A percentile compares a stretch with the other conserved stretches of the same genome.
These are phyloP conservation scores for Lontra canadensis DNA, from an alignment of 2,113 vertebrate species.

Conservation along the genomic window DNA sequence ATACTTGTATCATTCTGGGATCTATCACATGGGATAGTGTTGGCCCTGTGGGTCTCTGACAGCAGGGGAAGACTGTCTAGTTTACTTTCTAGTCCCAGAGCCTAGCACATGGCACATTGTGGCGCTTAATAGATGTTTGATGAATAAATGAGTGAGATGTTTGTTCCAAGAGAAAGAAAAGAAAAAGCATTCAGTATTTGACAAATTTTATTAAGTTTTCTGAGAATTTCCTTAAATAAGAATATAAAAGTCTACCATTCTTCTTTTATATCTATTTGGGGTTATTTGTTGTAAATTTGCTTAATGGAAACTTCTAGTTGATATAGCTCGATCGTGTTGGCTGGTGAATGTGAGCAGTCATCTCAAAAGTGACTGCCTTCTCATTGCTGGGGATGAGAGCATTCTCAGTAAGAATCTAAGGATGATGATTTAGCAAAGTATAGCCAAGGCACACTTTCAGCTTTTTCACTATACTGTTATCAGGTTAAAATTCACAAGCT, in stretches of 20 bases:
- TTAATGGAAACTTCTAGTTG: neutral
- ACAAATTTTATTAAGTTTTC: slow-evolving; percentile 7
- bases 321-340: neutral
- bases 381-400: neutral
- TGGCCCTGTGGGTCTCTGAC: neutral
- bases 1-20: neutral
- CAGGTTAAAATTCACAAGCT: slow-evolving; percentile 49
- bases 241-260: neutral
- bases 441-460: neutral
- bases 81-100: neutral
- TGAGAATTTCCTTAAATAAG: neutral
- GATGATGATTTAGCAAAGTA: neutral
- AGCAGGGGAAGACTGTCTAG: neutral
- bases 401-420: neutral
- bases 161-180: slow-evolving; percentile 24
- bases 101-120: neutral
- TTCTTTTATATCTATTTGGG: neutral
- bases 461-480: neutral
- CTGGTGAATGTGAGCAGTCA: neutral
- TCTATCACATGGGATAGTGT: neutral
- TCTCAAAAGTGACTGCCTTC: neutral
- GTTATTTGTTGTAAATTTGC: neutral
- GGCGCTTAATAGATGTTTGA: neutral
- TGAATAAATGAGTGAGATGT: slow-evolving; percentile 9
- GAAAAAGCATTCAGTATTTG: neutral